phyloP scores from a whole-genome alignment of 2,797 vertebrate species.

The Nyctibius grandis region DNA sequence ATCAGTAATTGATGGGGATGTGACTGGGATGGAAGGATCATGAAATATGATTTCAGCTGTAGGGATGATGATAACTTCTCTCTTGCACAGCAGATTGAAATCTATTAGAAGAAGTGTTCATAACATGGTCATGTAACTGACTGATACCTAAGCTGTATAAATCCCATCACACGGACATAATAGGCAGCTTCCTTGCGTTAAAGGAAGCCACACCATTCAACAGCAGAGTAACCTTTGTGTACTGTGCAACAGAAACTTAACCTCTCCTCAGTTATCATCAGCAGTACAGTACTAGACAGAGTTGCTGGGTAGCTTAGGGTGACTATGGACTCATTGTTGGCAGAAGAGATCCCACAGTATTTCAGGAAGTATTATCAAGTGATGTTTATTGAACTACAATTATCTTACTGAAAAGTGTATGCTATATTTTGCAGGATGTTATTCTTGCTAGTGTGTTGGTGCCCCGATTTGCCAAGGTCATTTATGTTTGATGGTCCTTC shows the following conservation, averaged over 20 bases:
- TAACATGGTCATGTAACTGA: rapidly evolving
- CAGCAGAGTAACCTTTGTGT: background rate
- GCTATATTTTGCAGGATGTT: background rate
- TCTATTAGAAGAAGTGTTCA: background rate
- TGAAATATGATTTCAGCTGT: background rate
- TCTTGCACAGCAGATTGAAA: background rate
- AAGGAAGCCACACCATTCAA: background rate
- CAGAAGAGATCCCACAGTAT: background rate
- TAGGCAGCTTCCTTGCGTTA: background rate
- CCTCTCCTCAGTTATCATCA: background rate
- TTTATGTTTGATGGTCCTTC: background rate
- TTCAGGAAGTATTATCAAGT: background rate
- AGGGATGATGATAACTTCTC: background rate
- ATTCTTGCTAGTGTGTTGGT: background rate
- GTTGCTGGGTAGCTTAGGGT: background rate
- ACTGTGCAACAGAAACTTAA: background rate
- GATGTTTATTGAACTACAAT: background rate
- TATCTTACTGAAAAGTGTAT: background rate
- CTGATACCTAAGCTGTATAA: background rate
- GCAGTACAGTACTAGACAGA: background rate
- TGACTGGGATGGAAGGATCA: background rate
- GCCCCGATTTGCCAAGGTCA: background rate
- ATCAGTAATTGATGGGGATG: background rate
- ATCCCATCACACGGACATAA: background rate
- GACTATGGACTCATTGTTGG: background rate